Base-by-base conservation (phyloP, 2,888 invertebrate species). In the Aelia acuminata region DNA sequence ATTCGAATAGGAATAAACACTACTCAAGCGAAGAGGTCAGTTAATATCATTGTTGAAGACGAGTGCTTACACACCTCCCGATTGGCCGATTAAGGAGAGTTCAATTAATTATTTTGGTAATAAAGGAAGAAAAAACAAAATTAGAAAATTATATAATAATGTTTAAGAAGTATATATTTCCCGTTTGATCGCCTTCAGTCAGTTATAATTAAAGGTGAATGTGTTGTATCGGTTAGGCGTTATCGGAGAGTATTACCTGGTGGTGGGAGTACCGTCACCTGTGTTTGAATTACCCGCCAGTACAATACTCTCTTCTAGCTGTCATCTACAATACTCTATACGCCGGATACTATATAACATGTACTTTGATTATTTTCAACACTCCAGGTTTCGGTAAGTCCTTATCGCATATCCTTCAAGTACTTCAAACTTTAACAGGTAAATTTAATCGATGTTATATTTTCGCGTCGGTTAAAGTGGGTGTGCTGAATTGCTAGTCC, bases 311-410 rank as follows among this genome's bases (percentile, higher is more conserved):
- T 1, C 0, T 1, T 31, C 11, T 57, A 26, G 26, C 10, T 20
- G 18, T 20, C 5, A 35, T 5, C 18, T 35, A 4, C 18, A 1
- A 35, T n/a, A n/a, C 18, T 8, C 13, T 5, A 3, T n/a, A n/a
- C n/a, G n/a, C n/a, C n/a, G n/a, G 18, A 20, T 5, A 15, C 3
- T 22, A 18, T 1, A 35, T 5, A 35, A 1, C 0, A 80, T 80
- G 80, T 80, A 43, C n/a, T 80, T 80, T 15, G 80, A 80, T 11
- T 47, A 80, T 80, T 80, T 80, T 26, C 80, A 80, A 43, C 80
- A 80, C 43, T 80, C 80, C 4, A 80, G 80, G 80, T 80, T 80
- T 47, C 80, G 80, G 80, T 80, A 80, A 80, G 80, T 80, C 43
- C 4, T 43, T 10, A 43, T 43, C 10, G n/a, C n/a, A n/a, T n/a